phyloP scores from a whole-genome alignment of 2,113 vertebrate genomes.

The Hypocryptadius cinnamomeus region DNA sequence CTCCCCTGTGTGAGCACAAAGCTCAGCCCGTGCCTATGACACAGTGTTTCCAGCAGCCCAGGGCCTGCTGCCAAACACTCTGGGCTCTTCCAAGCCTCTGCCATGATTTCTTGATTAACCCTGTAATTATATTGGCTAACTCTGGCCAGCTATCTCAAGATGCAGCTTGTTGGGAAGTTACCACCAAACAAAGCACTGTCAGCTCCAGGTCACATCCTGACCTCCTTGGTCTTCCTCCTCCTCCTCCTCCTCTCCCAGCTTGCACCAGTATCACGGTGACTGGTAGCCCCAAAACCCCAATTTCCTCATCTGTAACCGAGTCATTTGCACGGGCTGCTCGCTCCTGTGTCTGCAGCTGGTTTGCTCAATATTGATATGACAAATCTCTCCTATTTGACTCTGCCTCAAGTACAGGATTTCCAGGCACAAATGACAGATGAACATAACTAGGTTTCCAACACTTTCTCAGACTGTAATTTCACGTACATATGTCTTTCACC shows the following conservation, averaged over 20 bases:
- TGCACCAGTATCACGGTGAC: background rate
- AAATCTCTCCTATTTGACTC: background rate
- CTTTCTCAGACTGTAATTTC: background rate
- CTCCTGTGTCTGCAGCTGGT: background rate
- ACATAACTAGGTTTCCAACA: background rate
- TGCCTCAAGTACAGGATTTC: background rate
- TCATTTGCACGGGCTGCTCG: background rate
- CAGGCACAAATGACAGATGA: background rate
- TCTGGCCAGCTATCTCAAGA: slow-evolving; percentile 3
- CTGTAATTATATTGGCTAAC: background rate
- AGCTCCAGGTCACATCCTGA: background rate
- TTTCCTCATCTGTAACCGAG: background rate
- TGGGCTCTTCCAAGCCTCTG: background rate
- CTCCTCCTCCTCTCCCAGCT: background rate
- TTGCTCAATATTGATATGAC: background rate
- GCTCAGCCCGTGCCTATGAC: background rate
- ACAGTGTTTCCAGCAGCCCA: slow-evolving; percentile 48
- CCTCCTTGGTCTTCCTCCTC: background rate
- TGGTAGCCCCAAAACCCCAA: background rate
- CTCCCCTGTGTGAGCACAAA: background rate
- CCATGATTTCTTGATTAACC: slow-evolving; percentile 4
- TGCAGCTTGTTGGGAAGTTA: background rate
- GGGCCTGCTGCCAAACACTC: slow-evolving; percentile 16
- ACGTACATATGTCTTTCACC: background rate
- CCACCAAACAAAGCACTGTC: background rate